Conservation (phyloP, 2,113 vertebrate species). For the Nannobrachium achirus region DNA sequence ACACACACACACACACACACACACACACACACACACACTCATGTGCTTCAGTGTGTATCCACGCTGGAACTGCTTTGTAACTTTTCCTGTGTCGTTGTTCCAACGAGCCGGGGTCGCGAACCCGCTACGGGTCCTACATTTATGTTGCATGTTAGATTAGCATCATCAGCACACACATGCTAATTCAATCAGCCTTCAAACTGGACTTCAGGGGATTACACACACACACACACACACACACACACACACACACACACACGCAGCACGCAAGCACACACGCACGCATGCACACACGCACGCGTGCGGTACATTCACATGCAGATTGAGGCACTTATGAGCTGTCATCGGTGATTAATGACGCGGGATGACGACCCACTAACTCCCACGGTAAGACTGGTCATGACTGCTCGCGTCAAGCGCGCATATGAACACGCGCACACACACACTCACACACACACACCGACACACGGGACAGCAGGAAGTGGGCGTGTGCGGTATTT, state of each 20-base stretch:
- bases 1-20: slow-evolving; percentile 4
- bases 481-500: slow-evolving; percentile 60
- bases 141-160: slow-evolving; percentile 28
- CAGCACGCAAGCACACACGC: slow-evolving; percentile 29
- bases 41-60: no score
- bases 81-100: no score
- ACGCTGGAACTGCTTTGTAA: no score
- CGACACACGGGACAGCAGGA: slow-evolving; percentile 50
- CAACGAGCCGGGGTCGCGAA: no score
- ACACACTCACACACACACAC: slow-evolving; percentile 1
- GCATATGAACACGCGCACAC: not conserved
- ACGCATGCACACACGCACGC: slow-evolving; percentile 24
- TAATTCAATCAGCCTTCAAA: slow-evolving; percentile 51
- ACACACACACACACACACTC: not conserved
- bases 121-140: slow-evolving; percentile 31
- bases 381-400: slow-evolving; percentile 70
- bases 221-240: slow-evolving; percentile 32
- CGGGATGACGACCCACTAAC: slow-evolving; percentile 69
- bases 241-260: not conserved
- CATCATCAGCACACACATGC: slow-evolving; percentile 36
- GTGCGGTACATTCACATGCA: slow-evolving; percentile 74
- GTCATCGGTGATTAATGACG: slow-evolving; percentile 77
- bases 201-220: slow-evolving; percentile 30
- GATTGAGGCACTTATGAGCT: slow-evolving; percentile 71
- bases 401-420: slow-evolving; percentile 46